phyloP scores from a whole-genome alignment of 2,797 vertebrate species.

The Micrastur ruficollis region DNA sequence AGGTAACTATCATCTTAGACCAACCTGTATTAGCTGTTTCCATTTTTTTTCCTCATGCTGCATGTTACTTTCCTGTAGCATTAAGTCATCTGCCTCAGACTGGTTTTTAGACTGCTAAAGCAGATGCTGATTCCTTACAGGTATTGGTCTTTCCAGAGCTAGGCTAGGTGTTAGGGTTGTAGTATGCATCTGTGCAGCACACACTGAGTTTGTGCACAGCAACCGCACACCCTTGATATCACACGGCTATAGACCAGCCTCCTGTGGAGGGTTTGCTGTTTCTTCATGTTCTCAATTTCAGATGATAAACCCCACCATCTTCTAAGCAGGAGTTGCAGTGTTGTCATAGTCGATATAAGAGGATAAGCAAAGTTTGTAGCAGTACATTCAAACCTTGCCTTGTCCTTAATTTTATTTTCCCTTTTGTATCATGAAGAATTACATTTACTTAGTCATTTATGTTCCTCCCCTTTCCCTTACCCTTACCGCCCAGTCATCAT shows the following conservation, averaged over 20 bases:
- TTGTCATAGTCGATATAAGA: background rate
- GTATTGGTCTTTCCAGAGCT: background rate
- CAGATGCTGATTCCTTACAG: background rate
- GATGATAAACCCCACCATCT: background rate
- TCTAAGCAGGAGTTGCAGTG: background rate
- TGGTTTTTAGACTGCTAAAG: background rate
- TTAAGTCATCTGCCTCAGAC: background rate
- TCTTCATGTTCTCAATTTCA: background rate
- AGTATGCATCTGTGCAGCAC: background rate
- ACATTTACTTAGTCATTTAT: background rate
- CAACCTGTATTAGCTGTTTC: background rate
- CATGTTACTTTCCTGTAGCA: background rate
- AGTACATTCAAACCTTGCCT: background rate
- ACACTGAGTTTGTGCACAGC: background rate
- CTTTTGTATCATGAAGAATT: background rate
- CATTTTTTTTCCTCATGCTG: background rate
- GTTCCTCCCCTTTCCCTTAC: background rate
- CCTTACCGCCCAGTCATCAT: background rate
- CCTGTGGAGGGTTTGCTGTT: background rate
- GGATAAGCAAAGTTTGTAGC: background rate
- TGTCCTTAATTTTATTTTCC: background rate
- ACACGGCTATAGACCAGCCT: rapidly evolving
- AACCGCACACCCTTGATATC: background rate
- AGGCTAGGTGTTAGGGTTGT: background rate
- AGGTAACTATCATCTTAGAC: background rate